A percentile compares a stretch with the other conserved stretches of the same genome.
Conservation (phyloP, 2,888 invertebrate species). For the Drosophila longiperda region DNA sequence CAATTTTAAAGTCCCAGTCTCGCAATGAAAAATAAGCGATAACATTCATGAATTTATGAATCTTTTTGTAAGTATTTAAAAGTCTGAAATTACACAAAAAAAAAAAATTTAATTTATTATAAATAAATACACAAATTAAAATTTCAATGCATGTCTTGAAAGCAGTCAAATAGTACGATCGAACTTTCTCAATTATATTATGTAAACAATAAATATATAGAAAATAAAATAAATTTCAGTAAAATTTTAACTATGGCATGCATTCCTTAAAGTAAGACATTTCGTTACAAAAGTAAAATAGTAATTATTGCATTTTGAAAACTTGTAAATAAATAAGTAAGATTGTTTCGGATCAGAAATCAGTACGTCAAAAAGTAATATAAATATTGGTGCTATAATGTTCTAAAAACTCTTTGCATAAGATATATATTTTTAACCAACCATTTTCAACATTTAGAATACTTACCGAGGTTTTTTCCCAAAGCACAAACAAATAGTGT, state of each 20-base stretch:
- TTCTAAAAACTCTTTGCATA: not conserved
- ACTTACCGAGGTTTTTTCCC: constrained; percentile 24
- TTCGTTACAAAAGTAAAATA: no score
- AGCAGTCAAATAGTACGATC: no score
- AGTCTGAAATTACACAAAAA: constrained; percentile 7
- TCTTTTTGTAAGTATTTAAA: constrained; percentile 81
- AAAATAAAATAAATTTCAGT: not conserved
- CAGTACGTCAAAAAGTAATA: no score
- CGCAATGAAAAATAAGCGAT: constrained; percentile 92
- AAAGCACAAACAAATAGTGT: constrained; percentile 5
- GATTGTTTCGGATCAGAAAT: no score
- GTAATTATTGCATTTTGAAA: no score
- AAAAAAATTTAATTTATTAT: no score
- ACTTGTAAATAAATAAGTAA: no score
- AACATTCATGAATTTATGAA: constrained; percentile 90
- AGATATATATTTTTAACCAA: not conserved
- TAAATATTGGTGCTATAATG: no score
- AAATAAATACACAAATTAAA: not conserved
- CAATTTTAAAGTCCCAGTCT: constrained; percentile 85
- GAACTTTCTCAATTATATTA: no score
- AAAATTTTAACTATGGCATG: not conserved
- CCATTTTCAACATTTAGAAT: not conserved
- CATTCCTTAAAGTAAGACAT: no score
- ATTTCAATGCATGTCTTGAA: no score
- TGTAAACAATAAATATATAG: not conserved